Base-by-base conservation (phyloP, 2,888 invertebrate species). In the Orthonychiurus folsomi region DNA sequence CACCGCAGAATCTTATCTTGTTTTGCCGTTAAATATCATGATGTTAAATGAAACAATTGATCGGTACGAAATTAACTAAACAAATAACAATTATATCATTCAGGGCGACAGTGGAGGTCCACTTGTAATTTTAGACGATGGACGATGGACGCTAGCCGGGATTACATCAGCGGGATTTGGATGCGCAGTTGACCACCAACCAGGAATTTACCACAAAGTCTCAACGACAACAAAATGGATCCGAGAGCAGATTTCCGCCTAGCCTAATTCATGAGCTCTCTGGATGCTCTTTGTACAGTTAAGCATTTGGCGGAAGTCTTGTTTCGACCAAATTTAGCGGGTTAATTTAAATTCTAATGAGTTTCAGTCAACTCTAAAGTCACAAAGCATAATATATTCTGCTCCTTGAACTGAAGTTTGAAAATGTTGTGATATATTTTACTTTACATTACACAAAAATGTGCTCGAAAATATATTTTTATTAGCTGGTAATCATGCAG, bases 101-200 rank as follows among this genome's bases (percentile, higher is more conserved):
- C 77, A 86, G 78, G 87, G 89, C 15, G 89, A 89, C 74, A 88
- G 88, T 0, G 89, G 89, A 0, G 89, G 89, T 0, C 89, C 89
- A 0, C 77, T 77, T 25, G 75, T 69, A 20, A 82, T 89, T 0
- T 77, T 84, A 58, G 84, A 86, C 70, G 74, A 76, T 48, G 88
- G 86, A 0, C 80, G 86, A 2, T 90, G 86, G 81, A 86, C 86
- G 62, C 78, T 90, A 15, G 87, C 85, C 3, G 90, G 90, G 18
- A 89, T 90, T 67, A 89, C 88, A 0, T 89, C 89, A 26, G 89
- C 89, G 0, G 90, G 90, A 3, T 90, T 89, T 75, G 89, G 89
- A 18, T 60, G 55, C 37, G 89, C 89, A 0, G 87, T 89, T 18
- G 86, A 88, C 74, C 86, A 87, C 74, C 90, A 90, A 76, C 89